Conservation (phyloP, 53 echinoderm and acorn worm genomes). For the Paracentrotus lividus region DNA sequence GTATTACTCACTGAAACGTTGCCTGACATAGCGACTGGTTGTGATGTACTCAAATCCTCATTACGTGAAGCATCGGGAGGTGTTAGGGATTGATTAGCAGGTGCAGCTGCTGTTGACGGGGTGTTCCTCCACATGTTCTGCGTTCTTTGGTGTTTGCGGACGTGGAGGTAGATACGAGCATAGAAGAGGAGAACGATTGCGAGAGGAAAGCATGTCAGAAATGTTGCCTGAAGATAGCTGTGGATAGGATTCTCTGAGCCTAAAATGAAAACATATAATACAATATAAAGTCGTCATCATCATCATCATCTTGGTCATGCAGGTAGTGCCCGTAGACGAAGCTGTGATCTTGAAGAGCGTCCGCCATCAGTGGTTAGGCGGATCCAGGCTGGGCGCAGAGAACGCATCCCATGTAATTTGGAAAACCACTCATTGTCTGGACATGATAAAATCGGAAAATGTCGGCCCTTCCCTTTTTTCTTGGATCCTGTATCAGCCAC, state of each 20-base stretch:
- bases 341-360: too few species aligned
- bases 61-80: background rate
- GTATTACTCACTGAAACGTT: background rate
- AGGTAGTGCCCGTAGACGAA: too few species aligned
- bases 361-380: too few species aligned
- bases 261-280: background rate
- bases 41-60: background rate
- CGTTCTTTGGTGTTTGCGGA: slow-evolving; percentile 21
- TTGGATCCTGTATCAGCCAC: too few species aligned
- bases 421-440: too few species aligned
- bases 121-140: slow-evolving; percentile 2
- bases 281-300: too few species aligned
- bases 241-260: slow-evolving; percentile 31
- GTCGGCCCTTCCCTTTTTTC: too few species aligned
- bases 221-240: slow-evolving; percentile 37
- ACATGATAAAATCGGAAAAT: too few species aligned
- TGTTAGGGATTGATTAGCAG: background rate
- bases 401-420: too few species aligned
- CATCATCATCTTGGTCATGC: too few species aligned
- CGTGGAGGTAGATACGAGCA: slow-evolving; percentile 25
- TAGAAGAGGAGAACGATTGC: slow-evolving; percentile 40
- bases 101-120: background rate
- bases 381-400: too few species aligned
- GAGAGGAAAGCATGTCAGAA: slow-evolving; percentile 29
- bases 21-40: background rate